Percentiles rank a stretch among this genome's conserved stretches.
Evolutionary conservation across 2,113 vertebrate genomes (phyloP).

Genomic region (Chunga burmeisteri): DNA sequence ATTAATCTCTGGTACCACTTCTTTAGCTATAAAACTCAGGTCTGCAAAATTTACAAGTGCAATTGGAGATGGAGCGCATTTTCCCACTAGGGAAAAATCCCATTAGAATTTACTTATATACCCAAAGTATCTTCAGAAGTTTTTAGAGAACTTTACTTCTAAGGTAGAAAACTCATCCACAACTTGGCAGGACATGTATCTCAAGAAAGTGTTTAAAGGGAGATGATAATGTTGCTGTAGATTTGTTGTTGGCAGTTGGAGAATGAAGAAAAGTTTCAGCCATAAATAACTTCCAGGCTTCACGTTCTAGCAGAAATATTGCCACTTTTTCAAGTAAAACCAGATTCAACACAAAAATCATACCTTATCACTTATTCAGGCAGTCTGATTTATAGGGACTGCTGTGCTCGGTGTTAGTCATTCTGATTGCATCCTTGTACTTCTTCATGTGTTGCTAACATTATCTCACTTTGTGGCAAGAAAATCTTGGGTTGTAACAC

Average conservation of each 20-base stretch:
- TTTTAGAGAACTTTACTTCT: background rate
- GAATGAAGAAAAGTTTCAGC: background rate
- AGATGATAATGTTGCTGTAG: background rate
- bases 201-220: background rate
- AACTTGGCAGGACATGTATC: background rate
- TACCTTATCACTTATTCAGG: background rate
- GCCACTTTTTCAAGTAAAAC: background rate
- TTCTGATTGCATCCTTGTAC: background rate
- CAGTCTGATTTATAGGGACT: background rate
- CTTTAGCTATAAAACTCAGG: background rate
- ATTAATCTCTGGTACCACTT: background rate
- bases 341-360: background rate
- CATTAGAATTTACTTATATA: background rate
- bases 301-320: background rate
- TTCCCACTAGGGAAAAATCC: background rate
- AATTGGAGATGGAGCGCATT: background rate
- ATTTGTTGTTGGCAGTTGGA: background rate
- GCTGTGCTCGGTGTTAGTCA: background rate
- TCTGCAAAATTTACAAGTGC: background rate
- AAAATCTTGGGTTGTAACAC: background rate
- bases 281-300: background rate
- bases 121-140: background rate
- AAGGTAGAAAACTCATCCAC: background rate
- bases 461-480: background rate
- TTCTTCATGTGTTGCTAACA: background rate